Base-by-base conservation (phyloP, 2,888 invertebrate species). In the Agrenia bidenticulata region DNA sequence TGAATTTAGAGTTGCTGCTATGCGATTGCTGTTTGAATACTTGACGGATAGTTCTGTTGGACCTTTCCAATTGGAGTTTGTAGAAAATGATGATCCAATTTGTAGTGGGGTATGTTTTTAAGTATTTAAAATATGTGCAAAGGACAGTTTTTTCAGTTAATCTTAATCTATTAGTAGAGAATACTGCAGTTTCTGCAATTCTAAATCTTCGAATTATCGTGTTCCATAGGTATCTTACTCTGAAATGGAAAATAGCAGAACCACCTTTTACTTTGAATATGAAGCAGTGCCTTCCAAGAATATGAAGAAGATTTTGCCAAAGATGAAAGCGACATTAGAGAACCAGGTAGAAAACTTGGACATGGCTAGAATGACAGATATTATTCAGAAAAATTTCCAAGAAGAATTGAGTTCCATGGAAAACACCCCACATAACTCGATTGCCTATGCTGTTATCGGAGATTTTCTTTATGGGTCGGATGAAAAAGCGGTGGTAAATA, bases 21-120 rank as follows among this genome's bases (percentile, higher is more conserved):
- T 72, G 42, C 60, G 74, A 9, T 45, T 92, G 15, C 79, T 93
- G 42, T 81, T 92, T 74, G 88, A 90, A 66, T 94, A 94, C 80
- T 81, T 95, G 63, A 89, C 90, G 13, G 90, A 92, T 77, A 90
- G 90, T n/a, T 87, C 94, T 9, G 88, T 91, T 17, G 89, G 92
- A 69, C 93, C 93, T 13, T 82, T 95, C 60, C 90, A 92, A 78
- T 85, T 87, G 76, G 86, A 87, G 77, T 89, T 94, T 80, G 89
- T 93, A 1, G 92, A 93, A 81, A 84, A 86, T 59, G 87, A 88
- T 55, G 89, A 92, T 78, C 57, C 57, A 2, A 15, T 57, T 39
- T 92, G 92, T 23, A 91, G 90, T 77, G 85, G 86, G 78, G 90
- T 90, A 57, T 17, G 15, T 15, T 45, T 19, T 45, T 17, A 9